Percentiles rank a stretch among this genome's conserved stretches.
phyloP scores from a whole-genome alignment of 2,888 invertebrate species.

The Melanostoma mellinum region DNA sequence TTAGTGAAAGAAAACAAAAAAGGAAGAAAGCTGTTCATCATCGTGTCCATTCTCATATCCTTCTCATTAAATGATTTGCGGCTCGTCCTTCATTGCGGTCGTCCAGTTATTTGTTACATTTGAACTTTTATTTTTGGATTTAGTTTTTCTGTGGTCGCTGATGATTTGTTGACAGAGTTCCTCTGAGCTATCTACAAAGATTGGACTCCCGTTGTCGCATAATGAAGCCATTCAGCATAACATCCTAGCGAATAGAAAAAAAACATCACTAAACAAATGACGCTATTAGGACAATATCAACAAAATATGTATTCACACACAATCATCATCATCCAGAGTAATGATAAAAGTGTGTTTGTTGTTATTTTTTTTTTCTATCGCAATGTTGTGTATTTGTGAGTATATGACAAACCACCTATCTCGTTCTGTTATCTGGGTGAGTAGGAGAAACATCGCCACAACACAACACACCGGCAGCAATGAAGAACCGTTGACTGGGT shows the following conservation, averaged over 20 bases:
- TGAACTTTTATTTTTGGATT: constrained; percentile 8
- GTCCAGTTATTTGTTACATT: constrained; percentile 45
- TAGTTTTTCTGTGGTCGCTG: constrained; percentile 5
- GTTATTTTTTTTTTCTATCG: constrained; percentile 32
- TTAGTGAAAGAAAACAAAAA: neutral
- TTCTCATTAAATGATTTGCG: constrained; percentile 37
- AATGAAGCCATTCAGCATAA: constrained; percentile 61
- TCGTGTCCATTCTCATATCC: constrained; percentile 49
- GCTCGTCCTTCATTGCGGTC: constrained; percentile 7
- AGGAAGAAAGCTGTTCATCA: constrained; percentile 44
- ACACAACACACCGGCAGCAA: constrained; percentile 11
- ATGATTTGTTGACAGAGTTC: constrained; percentile 64
- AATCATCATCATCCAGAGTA: constrained; percentile 51
- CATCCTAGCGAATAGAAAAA: constrained; percentile 16
- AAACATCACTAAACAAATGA: constrained; percentile 21
- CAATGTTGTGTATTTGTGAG: constrained; percentile 19
- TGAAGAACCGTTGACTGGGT: constrained; percentile 69
- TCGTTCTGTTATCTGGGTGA: constrained; percentile 63
- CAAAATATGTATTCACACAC: constrained; percentile 58
- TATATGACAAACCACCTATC: constrained; percentile 25
- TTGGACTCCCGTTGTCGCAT: constrained; percentile 55
- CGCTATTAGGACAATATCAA: constrained; percentile 59
- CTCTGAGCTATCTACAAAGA: constrained; percentile 10
- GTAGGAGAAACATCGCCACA: constrained; percentile 54
- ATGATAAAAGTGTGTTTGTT: constrained; percentile 38